A percentile compares a stretch with the other conserved stretches of the same genome.
Evolutionary conservation across 2,113 vertebrate genomes (phyloP).

Genomic region (Ageneiosus marmoratus): DNA sequence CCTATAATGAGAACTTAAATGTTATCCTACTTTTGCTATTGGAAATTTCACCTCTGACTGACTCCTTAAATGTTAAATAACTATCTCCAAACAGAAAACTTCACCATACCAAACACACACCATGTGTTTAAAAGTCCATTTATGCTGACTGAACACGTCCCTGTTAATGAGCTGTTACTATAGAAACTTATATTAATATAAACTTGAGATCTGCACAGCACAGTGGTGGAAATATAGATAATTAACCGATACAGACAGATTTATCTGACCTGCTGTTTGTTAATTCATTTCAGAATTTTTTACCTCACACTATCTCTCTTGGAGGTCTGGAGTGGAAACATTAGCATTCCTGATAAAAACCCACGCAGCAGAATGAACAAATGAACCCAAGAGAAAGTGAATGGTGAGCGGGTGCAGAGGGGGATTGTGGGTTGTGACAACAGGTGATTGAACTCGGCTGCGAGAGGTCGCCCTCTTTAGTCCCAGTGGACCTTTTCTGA

Average conservation of each 20-base stretch:
- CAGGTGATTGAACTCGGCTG: slow-evolving; percentile 70
- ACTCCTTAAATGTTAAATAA: not conserved
- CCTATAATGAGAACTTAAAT: not conserved
- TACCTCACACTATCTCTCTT: not conserved
- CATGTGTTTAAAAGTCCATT: not conserved
- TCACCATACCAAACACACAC: not conserved
- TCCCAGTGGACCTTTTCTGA: slow-evolving; percentile 70
- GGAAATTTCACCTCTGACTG: not conserved
- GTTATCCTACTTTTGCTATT: not conserved
- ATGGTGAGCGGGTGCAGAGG: slow-evolving; percentile 41
- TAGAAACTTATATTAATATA: no score
- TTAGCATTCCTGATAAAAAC: slow-evolving; percentile 9
- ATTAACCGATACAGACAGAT: not conserved
- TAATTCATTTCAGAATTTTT: not conserved
- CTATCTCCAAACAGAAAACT: not conserved
- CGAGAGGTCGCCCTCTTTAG: slow-evolving; percentile 66
- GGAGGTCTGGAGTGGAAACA: not conserved
- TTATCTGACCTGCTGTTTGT: not conserved
- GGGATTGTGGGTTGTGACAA: slow-evolving; percentile 58
- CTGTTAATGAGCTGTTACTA: not conserved
- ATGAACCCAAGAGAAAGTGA: slow-evolving; percentile 27
- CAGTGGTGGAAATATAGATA: not conserved
- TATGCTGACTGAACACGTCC: not conserved
- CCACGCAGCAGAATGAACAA: slow-evolving; percentile 35
- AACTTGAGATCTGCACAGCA: not conserved